These are phyloP conservation scores for Erebia ligea DNA, from an alignment of 2,888 invertebrate genomes.

Conservation along the genomic window DNA sequence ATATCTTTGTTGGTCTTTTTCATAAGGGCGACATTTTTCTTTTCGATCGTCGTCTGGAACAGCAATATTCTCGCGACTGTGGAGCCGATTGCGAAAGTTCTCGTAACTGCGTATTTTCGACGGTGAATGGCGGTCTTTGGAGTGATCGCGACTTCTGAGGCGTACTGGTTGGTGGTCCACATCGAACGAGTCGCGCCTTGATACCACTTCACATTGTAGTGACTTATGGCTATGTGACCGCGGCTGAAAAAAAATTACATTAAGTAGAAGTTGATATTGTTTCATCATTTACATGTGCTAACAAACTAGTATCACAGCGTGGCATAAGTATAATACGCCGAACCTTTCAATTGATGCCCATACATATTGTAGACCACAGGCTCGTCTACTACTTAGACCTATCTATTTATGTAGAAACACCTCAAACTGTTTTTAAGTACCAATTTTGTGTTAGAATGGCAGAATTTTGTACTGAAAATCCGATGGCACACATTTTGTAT, in stretches of 20 bases:
- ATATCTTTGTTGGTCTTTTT: constrained; percentile 53
- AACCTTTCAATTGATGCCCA: no score
- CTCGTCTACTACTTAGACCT: no score
- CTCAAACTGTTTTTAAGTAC: no score
- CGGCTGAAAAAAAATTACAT: constrained; percentile 50
- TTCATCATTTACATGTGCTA: no score
- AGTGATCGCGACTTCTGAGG: constrained; percentile 50
- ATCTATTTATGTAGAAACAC: no score
- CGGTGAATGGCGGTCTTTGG: constrained; percentile 53
- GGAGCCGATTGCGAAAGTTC: constrained; percentile 48
- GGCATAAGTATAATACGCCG: no score
- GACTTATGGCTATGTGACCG: constrained; percentile 73
- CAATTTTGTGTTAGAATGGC: no score
- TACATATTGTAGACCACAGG: no score
- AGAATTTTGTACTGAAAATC: no score
- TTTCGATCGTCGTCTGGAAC: constrained; percentile 42
- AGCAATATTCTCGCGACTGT: constrained; percentile 51
- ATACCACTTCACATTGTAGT: constrained; percentile 65
- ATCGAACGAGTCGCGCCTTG: constrained; percentile 51
- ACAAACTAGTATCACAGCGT: no score
- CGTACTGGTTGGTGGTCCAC: constrained; percentile 54
- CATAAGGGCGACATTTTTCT: constrained; percentile 52
- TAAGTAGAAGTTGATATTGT: not conserved
- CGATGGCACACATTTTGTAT: no score
- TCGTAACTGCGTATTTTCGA: constrained; percentile 62